A percentile compares a stretch with the other conserved stretches of the same genome.
These are phyloP conservation scores for Lochmaea crataegi DNA, from an alignment of 2,888 invertebrate species.

Conservation along the genomic window DNA sequence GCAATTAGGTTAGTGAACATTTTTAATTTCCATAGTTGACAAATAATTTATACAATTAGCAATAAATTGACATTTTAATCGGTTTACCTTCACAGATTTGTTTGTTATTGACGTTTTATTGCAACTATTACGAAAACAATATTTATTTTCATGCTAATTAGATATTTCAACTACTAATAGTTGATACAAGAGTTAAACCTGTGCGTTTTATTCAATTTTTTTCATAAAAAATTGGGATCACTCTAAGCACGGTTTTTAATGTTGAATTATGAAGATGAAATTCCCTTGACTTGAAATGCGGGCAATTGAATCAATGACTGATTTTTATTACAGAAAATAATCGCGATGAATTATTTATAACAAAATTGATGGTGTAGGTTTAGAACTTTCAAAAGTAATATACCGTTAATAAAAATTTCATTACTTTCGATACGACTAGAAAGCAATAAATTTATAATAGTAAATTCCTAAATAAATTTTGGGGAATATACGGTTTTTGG, in stretches of 20 bases:
- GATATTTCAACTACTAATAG: too few species aligned
- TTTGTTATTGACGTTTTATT: too few species aligned
- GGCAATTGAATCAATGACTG: neutral
- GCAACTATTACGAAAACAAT: too few species aligned
- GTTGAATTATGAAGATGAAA: too few species aligned
- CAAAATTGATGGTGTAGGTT: neutral
- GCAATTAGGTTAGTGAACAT: neutral
- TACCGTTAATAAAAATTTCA: slow-evolving; percentile 29
- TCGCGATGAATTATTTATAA: slow-evolving; percentile 5
- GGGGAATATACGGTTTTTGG: slow-evolving; percentile 37
- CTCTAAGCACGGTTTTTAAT: too few species aligned
- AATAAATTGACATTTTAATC: neutral
- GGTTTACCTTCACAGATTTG: neutral
- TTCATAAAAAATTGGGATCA: too few species aligned
- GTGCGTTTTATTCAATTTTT: too few species aligned
- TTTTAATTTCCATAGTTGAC: neutral
- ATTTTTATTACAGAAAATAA: neutral
- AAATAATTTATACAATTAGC: neutral
- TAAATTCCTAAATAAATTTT: slow-evolving; percentile 25
- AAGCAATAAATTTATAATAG: slow-evolving; percentile 28
- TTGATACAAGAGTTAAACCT: too few species aligned
- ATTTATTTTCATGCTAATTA: neutral
- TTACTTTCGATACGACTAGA: slow-evolving; percentile 23
- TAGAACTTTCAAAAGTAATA: neutral
- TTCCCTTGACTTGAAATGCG: neutral